Evolutionary conservation across 2,797 vertebrate species (phyloP), one percentile per base, ranked within the genome.

Genomic region (Gobionotothen gibberifrons): DNA sequence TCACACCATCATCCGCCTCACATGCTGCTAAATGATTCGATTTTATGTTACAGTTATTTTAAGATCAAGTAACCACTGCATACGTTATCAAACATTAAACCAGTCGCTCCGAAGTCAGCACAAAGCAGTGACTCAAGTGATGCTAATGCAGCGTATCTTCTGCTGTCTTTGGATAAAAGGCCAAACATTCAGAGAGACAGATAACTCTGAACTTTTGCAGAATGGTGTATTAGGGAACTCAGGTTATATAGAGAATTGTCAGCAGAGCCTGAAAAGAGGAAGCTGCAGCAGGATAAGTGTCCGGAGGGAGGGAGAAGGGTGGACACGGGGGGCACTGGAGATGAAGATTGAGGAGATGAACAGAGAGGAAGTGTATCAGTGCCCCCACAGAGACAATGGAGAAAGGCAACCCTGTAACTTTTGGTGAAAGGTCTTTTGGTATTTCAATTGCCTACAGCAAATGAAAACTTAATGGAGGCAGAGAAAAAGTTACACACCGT

Each of bases 301-400:
- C 76, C 56, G 17, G 48, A 55, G 62, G 69, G 70, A 75, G 51
- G 39, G 47, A 68, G 66, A 29, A 29, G 64, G 52, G 49, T 32
- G 63, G 63, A 65, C 47, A 57, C 22, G 29, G 69, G 14, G 48
- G 72, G 68, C 46, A 32, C 43, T 36, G 67, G 39, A 56, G 75
- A 82, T 82, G 86, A 76, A 87, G 88, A 85, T 77, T 51, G 84
- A 89, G 55, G 84, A 82, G 64, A 80, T 71, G 64, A 75, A 64
- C 47, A 70, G 14, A 76, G 42, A 76, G 66, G 42, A 42, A 26
- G 47, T 63, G 64, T 74, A 59, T 85, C 65, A 57, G 59, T 74
- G 73, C 61, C 60, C 42, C 71, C 59, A 44, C 44, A 19, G 55
- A 81, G 70, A 66, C 68, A 55, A 72, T 82, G 62, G 40, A 79